Conservation (phyloP, 2,113 vertebrate species). For the Myrmecobius fasciatus region DNA sequence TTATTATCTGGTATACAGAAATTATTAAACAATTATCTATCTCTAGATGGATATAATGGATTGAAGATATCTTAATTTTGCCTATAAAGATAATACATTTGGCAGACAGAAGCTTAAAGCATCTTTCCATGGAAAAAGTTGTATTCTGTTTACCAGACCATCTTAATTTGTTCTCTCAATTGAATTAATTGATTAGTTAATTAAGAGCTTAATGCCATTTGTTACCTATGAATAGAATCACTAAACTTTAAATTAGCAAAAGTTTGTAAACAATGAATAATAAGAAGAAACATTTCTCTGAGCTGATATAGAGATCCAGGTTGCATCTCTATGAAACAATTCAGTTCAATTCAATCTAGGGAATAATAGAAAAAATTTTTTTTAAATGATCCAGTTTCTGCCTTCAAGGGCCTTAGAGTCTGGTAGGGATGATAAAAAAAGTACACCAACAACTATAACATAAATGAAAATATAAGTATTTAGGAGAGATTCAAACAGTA, state of each 20-base stretch:
- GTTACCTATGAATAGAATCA: slow-evolving; percentile 73
- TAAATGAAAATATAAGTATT: neutral
- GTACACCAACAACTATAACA: neutral
- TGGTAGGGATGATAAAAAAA: neutral
- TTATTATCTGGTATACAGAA: neutral
- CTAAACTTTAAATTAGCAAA: slow-evolving; percentile 79
- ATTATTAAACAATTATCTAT: slow-evolving; percentile 9
- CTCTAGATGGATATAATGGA: slow-evolving; percentile 38
- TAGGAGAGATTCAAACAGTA: neutral
- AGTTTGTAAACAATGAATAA: slow-evolving; percentile 61
- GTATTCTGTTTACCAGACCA: slow-evolving; percentile 74
- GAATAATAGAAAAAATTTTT: neutral
- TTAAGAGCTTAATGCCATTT: slow-evolving; percentile 74
- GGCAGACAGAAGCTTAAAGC: slow-evolving; percentile 59
- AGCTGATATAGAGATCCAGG: neutral
- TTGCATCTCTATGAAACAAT: neutral
- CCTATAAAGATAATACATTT: slow-evolving; percentile 53
- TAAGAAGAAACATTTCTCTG: slow-evolving; percentile 1
- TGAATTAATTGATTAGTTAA: slow-evolving; percentile 81
- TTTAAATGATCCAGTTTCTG: neutral
- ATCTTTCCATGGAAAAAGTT: slow-evolving; percentile 61
- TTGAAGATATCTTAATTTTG: slow-evolving; percentile 55
- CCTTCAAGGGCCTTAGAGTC: neutral
- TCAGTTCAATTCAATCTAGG: neutral
- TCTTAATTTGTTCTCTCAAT: slow-evolving; percentile 78